Base-by-base conservation (phyloP, 2,797 vertebrate genomes). In the Phrynocephalus vlangalii region DNA sequence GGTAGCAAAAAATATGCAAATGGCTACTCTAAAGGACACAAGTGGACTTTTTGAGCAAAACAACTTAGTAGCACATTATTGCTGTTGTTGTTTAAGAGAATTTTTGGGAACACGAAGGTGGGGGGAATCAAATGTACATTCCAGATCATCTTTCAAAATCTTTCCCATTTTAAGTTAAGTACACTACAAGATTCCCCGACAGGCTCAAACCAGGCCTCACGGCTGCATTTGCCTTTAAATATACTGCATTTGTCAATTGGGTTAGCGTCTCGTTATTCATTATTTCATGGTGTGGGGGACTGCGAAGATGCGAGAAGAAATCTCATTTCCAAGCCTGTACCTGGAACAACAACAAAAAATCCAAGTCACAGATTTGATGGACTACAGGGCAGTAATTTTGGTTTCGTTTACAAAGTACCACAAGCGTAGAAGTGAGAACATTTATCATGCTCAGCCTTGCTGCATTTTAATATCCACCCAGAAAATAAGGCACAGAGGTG, bases 271-370 rank as follows among this genome's bases (percentile, higher is more conserved):
- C 88, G 88, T 70, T 77, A 76, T 66, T 79, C 87, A 48, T 70
- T 83, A 88, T 89, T 33, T 90, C 91, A 86, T 66, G 88, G 92
- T 88, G 89, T 44, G 89, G 91, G 92, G 93, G 83, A 0, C 26
- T 89, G 88, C 91, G 80, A 85, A 94, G 86, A 94, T 94, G 91
- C 91, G 93, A 92, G 85, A 67, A 91, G 85, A 93, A 92, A 93
- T 85, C 80, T 75, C 91, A 86, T 85, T 89, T 94, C 4, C 15
- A 1, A 83, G 83, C 79, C 88, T 26, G 56, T 86, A 84, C 82
- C 86, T 93, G 81, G 85, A 91, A 91, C 85, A 80, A 90, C 91
- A 13, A 56, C 9, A 56, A 56, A 13, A 56, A 56, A 7, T 79
- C 92, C 52, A 1, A 3, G 33, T 84, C 44, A 83, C 52, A 89